Evolutionary conservation across 2,113 vertebrate genomes (phyloP), one percentile per base, ranked within the genome.

Genomic region (Rhinopomastus cyanomelas): DNA sequence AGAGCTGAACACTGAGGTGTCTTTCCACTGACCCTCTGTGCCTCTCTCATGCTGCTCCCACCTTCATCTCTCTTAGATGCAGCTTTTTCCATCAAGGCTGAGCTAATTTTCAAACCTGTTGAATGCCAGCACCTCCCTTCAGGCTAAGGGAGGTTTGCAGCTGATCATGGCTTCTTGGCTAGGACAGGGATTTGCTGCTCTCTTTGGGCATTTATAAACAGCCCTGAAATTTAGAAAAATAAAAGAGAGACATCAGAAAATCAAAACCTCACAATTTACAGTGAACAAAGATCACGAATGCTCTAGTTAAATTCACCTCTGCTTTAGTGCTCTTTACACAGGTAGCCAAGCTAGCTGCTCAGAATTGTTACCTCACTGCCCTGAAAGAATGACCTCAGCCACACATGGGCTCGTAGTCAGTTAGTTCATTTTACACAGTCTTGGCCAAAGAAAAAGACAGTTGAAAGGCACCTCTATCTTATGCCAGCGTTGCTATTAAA

Each of bases 401-500:
- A 57, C 44, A 71, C 29, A 61, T 5, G 48, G 22, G 17, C 13
- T 81, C 48, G 25, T 29, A 72, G 84, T 94, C 90, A 92, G 5
- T 56, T 26, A 62, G 68, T 53, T 56, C 16, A 34, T 83, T 81
- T 94, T 84, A 55, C 66, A 59, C 29, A 23, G 20, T 39, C 52
- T 86, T 93, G 90, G 88, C 57, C 52, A n/a, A 61, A 79, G 69
- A 27, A 57, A 66, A 48, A 76, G 26, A 29, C 12, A 42, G 16
- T 51, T 82, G 72, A 76, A 89, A 82, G 79, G 56, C 82, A 78
- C 49, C 37, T 80, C 44, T 30, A 4, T 67, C 81, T 94, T 66
- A 62, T 71, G 78, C 88, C 88, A 60, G 49, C 85, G 44, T 34
- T 74, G 34, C 87, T 92, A 30, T 85, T 93, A 93, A 94, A 80